Base-by-base conservation (phyloP, 2,113 vertebrate genomes). In the Etheostoma spectabile region DNA sequence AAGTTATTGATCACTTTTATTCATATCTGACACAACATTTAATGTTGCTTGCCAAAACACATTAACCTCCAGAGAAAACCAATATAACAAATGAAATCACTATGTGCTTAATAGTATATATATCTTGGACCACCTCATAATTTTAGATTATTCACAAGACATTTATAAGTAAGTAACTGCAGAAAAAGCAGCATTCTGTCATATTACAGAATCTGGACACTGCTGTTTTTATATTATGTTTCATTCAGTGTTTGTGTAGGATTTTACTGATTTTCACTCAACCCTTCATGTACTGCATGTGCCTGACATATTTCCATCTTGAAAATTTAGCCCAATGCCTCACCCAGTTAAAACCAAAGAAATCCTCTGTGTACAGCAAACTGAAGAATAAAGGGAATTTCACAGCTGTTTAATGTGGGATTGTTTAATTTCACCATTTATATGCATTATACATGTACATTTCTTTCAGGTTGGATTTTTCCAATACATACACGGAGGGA, bases 351-450 rank as follows among this genome's bases (percentile, higher is more conserved):
- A 82, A 66, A 52, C 46, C 51, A 52, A 77, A 74, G 59, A 83
- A 85, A 80, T 72, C 73, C 35, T n/a, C 45, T 11, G 33, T 73
- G 80, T 45, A n/a, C 53, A 74, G 22, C 63, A 68, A 87, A 57
- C 51, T 16, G 45, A 83, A 45, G 75, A 86, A 89, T 79, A 75
- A 86, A 90, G 77, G 51, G 68, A 82, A 93, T 93, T 91, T 89
- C 57, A 85, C 86, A 79, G 61, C 66, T 38, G 56, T 77, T 80
- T 68, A 65, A 76, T 74, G 73, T 53, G 1, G 30, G 73, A 91
- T 94, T 93, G 94, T 93, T 94, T 93, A 93, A 95, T 94, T 94
- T 86, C 74, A 83, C 88, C 69, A 88, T 90, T 91, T 94, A 85
- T 90, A 90, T 92, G 85, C 90, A 88, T 95, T 94, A 91, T 90